phyloP scores from a whole-genome alignment of 2,797 vertebrate genomes.

The Acomys russatus region DNA sequence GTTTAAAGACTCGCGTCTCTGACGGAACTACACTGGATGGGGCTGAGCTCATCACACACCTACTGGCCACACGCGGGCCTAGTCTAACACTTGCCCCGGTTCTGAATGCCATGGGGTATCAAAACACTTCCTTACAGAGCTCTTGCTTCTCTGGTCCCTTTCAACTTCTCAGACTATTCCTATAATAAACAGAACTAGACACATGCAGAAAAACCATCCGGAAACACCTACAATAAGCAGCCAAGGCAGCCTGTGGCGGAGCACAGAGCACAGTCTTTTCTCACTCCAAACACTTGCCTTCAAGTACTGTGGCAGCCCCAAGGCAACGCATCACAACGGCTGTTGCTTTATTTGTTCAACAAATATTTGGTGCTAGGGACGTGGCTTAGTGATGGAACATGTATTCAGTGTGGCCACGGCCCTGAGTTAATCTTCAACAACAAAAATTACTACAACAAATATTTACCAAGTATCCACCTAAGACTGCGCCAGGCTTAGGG shows the following conservation, averaged over 20 bases:
- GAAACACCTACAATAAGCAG: constrained; percentile 56
- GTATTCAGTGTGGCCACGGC: neutral
- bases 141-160: constrained; percentile 55
- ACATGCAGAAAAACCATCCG: constrained; percentile 25
- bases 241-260: neutral
- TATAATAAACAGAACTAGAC: constrained; percentile 63
- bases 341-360: constrained; percentile 38
- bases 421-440: neutral
- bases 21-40: constrained; percentile 2
- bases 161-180: constrained; percentile 67
- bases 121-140: constrained; percentile 62
- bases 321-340: neutral
- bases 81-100: constrained; percentile 37
- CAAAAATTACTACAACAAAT: neutral
- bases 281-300: constrained; percentile 6
- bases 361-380: constrained; percentile 17
- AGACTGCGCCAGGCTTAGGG: neutral
- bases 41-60: constrained; percentile 9
- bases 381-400: neutral
- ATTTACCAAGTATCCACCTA: neutral
- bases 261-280: neutral
- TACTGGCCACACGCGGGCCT: neutral
- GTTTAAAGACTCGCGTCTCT: constrained; percentile 18
- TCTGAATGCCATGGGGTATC: constrained; percentile 28
- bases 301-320: neutral